These are phyloP conservation scores for Cataglyphis livida DNA, from an alignment of 2,888 invertebrate species.

Conservation along the genomic window DNA sequence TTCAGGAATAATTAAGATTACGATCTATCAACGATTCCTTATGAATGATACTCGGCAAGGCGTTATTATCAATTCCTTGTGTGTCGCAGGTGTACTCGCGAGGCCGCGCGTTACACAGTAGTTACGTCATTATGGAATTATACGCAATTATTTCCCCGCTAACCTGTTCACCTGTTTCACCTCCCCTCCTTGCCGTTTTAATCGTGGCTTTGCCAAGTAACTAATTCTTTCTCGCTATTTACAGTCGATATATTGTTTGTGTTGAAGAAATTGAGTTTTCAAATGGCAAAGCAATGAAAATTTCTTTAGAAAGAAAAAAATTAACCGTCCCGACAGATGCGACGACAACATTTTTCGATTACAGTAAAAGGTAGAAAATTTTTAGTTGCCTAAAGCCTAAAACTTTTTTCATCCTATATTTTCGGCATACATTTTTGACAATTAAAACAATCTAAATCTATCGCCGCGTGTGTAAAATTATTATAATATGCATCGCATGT, in stretches of 20 bases:
- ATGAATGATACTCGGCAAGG: not conserved
- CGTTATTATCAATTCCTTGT: conserved; percentile 25
- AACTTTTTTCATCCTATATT: not conserved
- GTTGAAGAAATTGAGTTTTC: not conserved
- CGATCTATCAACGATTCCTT: conserved; percentile 18
- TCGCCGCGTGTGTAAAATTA: not conserved
- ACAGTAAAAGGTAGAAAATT: not conserved
- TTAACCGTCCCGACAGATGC: not conserved
- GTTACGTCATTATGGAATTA: conserved; percentile 23
- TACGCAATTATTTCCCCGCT: conserved; percentile 19
- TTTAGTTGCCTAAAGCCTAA: not conserved
- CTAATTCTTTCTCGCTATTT: not conserved
- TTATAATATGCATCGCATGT: not conserved
- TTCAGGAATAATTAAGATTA: conserved; percentile 20
- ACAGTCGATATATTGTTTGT: not conserved
- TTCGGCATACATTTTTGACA: not conserved
- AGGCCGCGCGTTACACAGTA: not conserved
- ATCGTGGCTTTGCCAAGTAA: not conserved
- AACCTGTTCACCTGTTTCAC: not conserved
- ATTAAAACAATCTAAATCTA: not conserved
- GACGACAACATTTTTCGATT: not conserved
- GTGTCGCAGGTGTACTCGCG: not conserved
- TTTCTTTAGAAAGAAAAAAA: not conserved
- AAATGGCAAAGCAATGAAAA: not conserved
- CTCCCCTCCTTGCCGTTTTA: not conserved